Base-by-base conservation (phyloP, 2,113 vertebrate genomes). In the Aviceda subcristata region DNA sequence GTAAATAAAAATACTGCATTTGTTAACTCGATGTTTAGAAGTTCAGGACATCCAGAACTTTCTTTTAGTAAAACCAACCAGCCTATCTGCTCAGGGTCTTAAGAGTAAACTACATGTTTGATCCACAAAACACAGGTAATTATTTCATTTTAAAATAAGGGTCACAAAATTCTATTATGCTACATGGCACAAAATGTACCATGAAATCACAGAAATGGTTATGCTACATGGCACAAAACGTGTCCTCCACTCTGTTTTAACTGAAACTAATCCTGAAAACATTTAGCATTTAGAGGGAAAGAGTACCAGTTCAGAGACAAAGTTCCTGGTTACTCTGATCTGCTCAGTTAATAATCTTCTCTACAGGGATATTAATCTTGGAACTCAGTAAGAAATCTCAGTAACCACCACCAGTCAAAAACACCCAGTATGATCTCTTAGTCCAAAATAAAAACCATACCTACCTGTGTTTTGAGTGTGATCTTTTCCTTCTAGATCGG, bases 381-480 rank as follows among this genome's bases (percentile, higher is more conserved):
- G 2, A 81, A 64, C 13, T 62, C 46, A 20, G 19, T 27, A 48
- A 84, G 16, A 84, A 60, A 60, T 45, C 30, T 39, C 56, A 80
- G 36, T 41, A 62, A 75, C 8, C 12, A 73, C 2, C 24, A 69
- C 7, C 27, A 50, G 4, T 15, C 13, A 69, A 59, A 63, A 39
- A 39, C 39, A 18, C 39, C 36, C 17, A 76, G 5, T 53, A 34
- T 12, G 12, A 89, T 48, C 21, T 57, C 46, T 87, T 63, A 89
- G 51, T 60, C 26, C 7, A 48, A 90, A 97, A 91, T 7, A 48
- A 60, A 86, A 94, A 18, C 1, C 36, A 85, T 6, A 94, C 97
- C 62, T 91, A 99, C 99, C 99, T 99, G 98, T 98, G 99, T 96
- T 98, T 99, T 55, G 99, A 99, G 34, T 96, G 98, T 36, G 99